Evolutionary conservation across 2,113 vertebrate species (phyloP).

Genomic region (Sigmodon hispidus): DNA sequence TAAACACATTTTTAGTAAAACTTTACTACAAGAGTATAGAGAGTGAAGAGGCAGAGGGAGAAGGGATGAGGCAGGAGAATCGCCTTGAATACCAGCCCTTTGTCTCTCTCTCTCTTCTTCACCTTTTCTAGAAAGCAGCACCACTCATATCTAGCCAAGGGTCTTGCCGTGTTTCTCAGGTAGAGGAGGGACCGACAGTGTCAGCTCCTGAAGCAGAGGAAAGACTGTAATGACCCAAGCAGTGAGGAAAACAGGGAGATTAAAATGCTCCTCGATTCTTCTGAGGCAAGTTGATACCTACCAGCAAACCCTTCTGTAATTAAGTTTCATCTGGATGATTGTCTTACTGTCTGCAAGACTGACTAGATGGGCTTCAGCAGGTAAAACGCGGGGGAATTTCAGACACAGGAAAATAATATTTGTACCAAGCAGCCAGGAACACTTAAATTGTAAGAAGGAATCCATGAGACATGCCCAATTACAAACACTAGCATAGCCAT

Average conservation of each 20-base stretch:
- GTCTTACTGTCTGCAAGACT: background rate
- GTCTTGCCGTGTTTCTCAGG: too few species aligned
- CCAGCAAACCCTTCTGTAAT: background rate
- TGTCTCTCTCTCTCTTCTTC: background rate
- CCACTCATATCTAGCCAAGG: background rate
- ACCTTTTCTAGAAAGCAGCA: background rate
- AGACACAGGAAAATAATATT: background rate
- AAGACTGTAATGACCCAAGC: rapidly evolving
- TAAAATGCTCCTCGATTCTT: background rate
- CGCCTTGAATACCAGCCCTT: rapidly evolving
- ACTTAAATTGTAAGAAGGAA: background rate
- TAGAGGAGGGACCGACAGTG: rapidly evolving
- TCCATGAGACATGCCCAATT: constrained; percentile 17
- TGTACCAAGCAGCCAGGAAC: background rate
- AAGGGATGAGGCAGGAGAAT: too few species aligned
- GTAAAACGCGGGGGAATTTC: background rate
- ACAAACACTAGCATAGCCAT: background rate
- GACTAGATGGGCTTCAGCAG: background rate
- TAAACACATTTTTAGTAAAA: background rate
- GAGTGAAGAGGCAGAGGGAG: background rate
- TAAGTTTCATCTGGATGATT: background rate
- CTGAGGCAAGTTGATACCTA: background rate
- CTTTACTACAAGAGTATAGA: background rate
- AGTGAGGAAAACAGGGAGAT: background rate
- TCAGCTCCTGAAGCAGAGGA: rapidly evolving